phyloP scores from a whole-genome alignment of 2,113 vertebrate species.

The Lepus timidus region DNA sequence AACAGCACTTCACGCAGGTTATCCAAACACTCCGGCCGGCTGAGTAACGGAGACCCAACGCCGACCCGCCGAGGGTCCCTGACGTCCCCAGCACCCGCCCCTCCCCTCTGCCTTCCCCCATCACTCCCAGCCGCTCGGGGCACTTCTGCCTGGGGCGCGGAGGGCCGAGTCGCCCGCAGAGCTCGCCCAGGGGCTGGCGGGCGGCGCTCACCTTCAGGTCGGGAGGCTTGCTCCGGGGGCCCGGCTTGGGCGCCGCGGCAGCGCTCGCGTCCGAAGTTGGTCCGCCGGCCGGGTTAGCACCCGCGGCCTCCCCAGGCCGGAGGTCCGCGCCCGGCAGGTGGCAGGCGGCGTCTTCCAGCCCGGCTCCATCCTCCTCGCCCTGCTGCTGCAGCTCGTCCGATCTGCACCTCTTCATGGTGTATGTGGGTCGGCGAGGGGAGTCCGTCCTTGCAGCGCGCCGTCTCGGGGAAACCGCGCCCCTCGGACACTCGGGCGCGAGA shows the following conservation, averaged over 20 bases:
- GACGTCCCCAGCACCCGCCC: neutral
- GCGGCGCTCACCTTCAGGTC: constrained; percentile 89
- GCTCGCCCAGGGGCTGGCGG: neutral
- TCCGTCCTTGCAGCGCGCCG: constrained; percentile 75
- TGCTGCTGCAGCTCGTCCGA: constrained; percentile 90
- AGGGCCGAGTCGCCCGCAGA: constrained; percentile 12
- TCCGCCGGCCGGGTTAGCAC: constrained; percentile 74
- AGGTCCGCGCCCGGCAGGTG: constrained; percentile 84
- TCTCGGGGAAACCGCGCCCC: constrained; percentile 69
- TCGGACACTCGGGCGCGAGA: constrained; percentile 63
- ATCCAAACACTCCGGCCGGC: constrained; percentile 69
- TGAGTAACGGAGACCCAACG: constrained; percentile 66
- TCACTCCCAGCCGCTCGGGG: constrained; percentile 34
- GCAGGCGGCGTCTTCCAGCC: constrained; percentile 83
- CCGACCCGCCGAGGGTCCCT: constrained; percentile 52
- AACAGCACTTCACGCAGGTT: constrained; percentile 73
- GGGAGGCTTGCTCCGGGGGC: constrained; percentile 88
- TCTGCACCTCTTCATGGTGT: constrained; percentile 90
- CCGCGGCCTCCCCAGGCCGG: constrained; percentile 84
- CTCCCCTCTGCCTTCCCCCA: constrained; percentile 57
- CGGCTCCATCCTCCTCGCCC: constrained; percentile 87
- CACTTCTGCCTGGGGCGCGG: constrained; percentile 32
- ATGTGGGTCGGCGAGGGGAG: constrained; percentile 79
- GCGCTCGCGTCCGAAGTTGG: constrained; percentile 83
- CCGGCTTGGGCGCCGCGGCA: constrained; percentile 77